Evolutionary conservation across 2,888 invertebrate genomes (phyloP).

Genomic region (Tromatobia lineatoria): DNA sequence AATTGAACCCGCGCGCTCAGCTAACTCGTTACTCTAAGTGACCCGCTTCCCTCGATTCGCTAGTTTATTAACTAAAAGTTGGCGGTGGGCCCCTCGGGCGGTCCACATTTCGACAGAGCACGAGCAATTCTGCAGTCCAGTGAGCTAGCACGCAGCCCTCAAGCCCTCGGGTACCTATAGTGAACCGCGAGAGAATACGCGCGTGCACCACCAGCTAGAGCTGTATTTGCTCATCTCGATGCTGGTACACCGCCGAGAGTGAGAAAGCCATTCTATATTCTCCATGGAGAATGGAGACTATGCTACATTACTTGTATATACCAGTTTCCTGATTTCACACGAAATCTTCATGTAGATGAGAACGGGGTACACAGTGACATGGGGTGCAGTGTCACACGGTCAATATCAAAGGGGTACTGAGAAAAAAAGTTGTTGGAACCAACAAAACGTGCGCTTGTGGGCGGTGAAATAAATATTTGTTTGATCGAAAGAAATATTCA

Average conservation of each 20-base stretch:
- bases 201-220: background rate
- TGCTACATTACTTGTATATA: background rate
- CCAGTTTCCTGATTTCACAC: background rate
- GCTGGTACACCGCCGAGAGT: conserved; percentile 9
- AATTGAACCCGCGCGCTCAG: conserved; percentile 57
- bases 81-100: conserved; percentile 60
- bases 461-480: no score
- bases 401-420: no score
- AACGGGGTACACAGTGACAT: no score
- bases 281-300: conserved; percentile 10
- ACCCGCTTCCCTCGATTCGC: conserved; percentile 73
- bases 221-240: conserved; percentile 50
- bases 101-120: conserved; percentile 55
- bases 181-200: conserved; percentile 36
- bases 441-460: no score
- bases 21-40: conserved; percentile 74
- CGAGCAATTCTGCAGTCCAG: conserved; percentile 53
- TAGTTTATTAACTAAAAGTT: conserved; percentile 77
- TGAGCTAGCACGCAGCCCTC: conserved; percentile 25
- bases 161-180: conserved; percentile 15
- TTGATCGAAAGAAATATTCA: no score
- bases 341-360: background rate
- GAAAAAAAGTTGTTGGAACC: no score
- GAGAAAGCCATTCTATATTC: conserved; percentile 38
- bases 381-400: no score